Evolutionary conservation across 2,888 invertebrate species (phyloP).

Genomic region (Kuschelorhynchus macadamiae): DNA sequence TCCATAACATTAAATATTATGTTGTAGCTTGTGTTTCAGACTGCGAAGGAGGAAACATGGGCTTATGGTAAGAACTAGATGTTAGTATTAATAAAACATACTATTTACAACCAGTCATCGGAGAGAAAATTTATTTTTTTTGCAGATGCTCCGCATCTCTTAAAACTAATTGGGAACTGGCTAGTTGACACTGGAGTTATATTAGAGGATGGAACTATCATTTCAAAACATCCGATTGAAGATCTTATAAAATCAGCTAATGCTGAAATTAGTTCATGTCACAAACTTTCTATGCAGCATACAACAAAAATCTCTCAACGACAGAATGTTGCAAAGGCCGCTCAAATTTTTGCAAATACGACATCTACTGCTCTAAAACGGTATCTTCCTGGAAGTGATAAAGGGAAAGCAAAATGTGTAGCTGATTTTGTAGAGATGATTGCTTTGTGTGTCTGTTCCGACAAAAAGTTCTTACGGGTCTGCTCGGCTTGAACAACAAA

Average conservation of each 20-base stretch:
- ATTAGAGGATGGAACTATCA: constrained; percentile 47
- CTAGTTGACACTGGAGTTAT: constrained; percentile 52
- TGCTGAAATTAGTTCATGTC: constrained; percentile 12
- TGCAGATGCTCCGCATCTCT: constrained; percentile 50
- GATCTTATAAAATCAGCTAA: constrained; percentile 28
- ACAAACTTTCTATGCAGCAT: constrained; percentile 10
- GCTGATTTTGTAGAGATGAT: too few species aligned
- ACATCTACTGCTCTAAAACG: too few species aligned
- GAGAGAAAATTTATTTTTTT: constrained; percentile 47
- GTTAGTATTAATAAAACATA: constrained; percentile 7
- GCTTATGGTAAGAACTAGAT: too few species aligned
- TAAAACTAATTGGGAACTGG: constrained; percentile 48
- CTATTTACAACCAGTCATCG: too few species aligned
- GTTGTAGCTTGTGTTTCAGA: constrained; percentile 58
- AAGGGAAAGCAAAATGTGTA: too few species aligned
- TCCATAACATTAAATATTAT: constrained; percentile 51
- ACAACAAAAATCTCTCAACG: constrained; percentile 24
- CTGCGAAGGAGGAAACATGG: constrained; percentile 56
- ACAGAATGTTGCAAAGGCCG: constrained; percentile 54
- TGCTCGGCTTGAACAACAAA: too few species aligned
- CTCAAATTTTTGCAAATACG: constrained; percentile 33
- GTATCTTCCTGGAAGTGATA: too few species aligned
- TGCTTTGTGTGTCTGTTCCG: too few species aligned
- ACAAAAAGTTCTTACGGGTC: too few species aligned
- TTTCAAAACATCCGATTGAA: constrained; percentile 37